These are phyloP conservation scores for Drepanosiphum platanoidis DNA, from an alignment of 2,888 invertebrate genomes.

Conservation along the genomic window DNA sequence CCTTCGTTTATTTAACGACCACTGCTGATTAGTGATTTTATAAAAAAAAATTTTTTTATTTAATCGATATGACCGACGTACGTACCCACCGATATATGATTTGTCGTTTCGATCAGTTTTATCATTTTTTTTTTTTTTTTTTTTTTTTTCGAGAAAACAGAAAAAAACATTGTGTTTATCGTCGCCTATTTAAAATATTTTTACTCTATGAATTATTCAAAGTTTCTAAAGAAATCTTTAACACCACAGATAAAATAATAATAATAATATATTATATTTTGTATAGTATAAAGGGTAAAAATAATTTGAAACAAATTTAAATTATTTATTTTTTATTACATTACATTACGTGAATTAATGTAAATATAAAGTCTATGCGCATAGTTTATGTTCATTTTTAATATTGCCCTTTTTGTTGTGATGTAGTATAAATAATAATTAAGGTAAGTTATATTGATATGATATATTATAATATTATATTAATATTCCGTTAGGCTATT, in stretches of 20 bases:
- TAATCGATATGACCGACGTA: too few relatives aligned
- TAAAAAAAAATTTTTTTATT: too few relatives aligned
- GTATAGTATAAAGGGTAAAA: conserved; percentile 57
- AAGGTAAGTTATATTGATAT: neutral
- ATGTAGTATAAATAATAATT: conserved; percentile 49
- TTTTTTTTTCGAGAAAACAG: too few relatives aligned
- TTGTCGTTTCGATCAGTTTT: neutral
- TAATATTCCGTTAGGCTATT: too few relatives aligned
- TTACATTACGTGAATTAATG: conserved; percentile 53
- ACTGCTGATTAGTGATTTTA: neutral
- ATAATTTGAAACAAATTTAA: conserved; percentile 40
- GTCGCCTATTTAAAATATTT: conserved; percentile 23
- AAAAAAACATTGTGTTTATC: neutral
- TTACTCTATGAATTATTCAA: conserved; percentile 43
- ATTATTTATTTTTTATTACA: conserved; percentile 52
- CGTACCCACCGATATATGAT: neutral
- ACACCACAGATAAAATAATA: conserved; percentile 53
- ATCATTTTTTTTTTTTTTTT: conserved; percentile 14
- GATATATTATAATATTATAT: too few relatives aligned
- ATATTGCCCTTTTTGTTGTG: conserved; percentile 41
- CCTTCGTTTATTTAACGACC: neutral
- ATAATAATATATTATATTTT: conserved; percentile 54
- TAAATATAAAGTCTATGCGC: conserved; percentile 38
- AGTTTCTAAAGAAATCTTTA: conserved; percentile 52
- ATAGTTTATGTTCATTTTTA: conserved; percentile 31